A percentile compares a stretch with the other conserved stretches of the same genome.
phyloP scores from a whole-genome alignment of 2,888 invertebrate genomes.

The Cataglyphis altisquamis region DNA sequence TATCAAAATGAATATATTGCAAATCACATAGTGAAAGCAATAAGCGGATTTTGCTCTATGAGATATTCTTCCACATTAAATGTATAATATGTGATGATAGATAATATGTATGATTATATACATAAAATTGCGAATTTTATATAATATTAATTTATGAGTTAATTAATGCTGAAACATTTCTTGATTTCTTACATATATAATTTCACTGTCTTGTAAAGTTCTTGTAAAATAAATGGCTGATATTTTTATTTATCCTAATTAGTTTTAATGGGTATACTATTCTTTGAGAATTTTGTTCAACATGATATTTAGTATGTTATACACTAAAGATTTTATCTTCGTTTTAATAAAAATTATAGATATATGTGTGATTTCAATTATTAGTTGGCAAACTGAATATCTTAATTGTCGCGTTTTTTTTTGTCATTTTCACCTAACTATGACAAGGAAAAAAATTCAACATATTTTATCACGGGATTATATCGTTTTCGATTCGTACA shows the following conservation, averaged over 20 bases:
- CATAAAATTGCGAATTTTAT: not conserved
- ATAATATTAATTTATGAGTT: not conserved
- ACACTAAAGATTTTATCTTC: not conserved
- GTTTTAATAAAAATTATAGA: not conserved
- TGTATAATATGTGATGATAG: too few species aligned
- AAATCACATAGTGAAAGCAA: not conserved
- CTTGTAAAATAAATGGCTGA: not conserved
- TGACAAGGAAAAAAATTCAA: not conserved
- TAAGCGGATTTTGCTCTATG: not conserved
- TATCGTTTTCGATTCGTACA: not conserved
- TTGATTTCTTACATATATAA: not conserved
- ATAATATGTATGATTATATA: not conserved
- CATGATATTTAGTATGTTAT: not conserved
- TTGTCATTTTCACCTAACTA: not conserved
- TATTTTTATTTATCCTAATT: not conserved
- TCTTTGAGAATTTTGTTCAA: not conserved
- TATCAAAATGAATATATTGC: not conserved
- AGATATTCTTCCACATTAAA: not conserved
- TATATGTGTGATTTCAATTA: not conserved
- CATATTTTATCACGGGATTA: not conserved
- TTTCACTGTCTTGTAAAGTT: not conserved
- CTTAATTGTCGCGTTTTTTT: not conserved
- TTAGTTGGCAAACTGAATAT: not conserved
- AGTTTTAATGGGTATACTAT: not conserved
- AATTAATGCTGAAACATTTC: not conserved